Base-by-base conservation (phyloP, 2,888 invertebrate genomes). In the Sphaerolaimus hirsutus region DNA sequence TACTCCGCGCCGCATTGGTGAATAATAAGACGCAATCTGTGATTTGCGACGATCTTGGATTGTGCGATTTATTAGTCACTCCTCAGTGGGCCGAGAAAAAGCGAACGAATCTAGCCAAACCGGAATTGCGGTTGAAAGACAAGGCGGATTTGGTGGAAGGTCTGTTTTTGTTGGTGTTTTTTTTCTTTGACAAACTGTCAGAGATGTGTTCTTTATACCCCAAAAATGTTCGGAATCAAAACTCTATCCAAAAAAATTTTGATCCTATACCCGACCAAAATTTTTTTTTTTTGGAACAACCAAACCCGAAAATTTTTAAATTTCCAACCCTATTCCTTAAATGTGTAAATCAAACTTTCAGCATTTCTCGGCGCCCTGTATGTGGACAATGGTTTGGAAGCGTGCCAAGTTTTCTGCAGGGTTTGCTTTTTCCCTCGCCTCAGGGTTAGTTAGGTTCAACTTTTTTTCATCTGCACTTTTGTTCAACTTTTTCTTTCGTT, bases 11-110 rank as follows among this genome's bases (percentile, higher is more conserved):
- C 56, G 91, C 91, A 2, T 70, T 99, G 51, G 97, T 99, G 2
- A 97, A 93, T 67, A 97, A 93, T 64, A 76, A 84, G 52, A 99
- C 97, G 0, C 97, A 99, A 68, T 78, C 93, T 0, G 79, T 86
- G 48, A 89, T 99, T n/a, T 93, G 91, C 65, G 87, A 93, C 64
- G 97, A 99, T 67, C 72, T 99, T 29, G 82, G 83, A 4, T 84
- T 99, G 81, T 76, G 82, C 0, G 73, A 76, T 42, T 97, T 78
- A 64, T 83, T 91, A 1, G 77, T 89, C 25, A 26, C 26, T 17
- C 41, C 47, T 25, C n/a, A n/a, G 22, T 41, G n/a, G n/a, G n/a
- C 21, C 27, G 3, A 19, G 41, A n/a, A 46, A 38, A 24, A 36
- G 23, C 40, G 26, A 32, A 19, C 22, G 24, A 44, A 23, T 23